Evolutionary conservation across 2,888 invertebrate species (phyloP).

Genomic region (Cotesia congregata): DNA sequence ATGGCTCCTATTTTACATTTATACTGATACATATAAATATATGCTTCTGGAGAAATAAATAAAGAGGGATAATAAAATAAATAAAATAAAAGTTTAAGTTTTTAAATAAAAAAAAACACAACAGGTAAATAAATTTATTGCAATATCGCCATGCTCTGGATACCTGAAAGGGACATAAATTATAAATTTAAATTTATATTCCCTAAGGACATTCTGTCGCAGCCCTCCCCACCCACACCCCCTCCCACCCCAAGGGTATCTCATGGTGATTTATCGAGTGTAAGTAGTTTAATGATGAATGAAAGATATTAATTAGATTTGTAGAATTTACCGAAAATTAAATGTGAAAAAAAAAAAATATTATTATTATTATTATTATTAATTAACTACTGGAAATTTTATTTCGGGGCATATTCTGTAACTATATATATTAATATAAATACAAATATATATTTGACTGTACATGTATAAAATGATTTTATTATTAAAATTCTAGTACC

Average conservation of each 20-base stretch:
- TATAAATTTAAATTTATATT: conserved; percentile 8
- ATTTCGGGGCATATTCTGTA: conserved; percentile 43
- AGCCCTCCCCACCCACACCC: conserved; percentile 9
- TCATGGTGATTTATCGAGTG: conserved; percentile 36
- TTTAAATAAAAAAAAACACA: conserved; percentile 14
- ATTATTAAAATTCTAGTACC: conserved; percentile 57
- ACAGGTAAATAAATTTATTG: conserved; percentile 35
- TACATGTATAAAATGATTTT: conserved; percentile 59
- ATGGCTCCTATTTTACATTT: conserved; percentile 65
- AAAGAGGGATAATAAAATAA: background rate
- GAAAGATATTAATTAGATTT: conserved; percentile 58
- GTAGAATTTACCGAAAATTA: conserved; percentile 59
- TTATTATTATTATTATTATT: background rate
- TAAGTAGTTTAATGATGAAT: conserved; percentile 41
- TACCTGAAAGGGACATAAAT: conserved; percentile 36
- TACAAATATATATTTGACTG: conserved; percentile 43
- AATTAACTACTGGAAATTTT: conserved; percentile 42
- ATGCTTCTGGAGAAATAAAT: background rate
- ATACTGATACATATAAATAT: conserved; percentile 49
- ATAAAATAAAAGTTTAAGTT: background rate
- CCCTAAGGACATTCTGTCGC: conserved; percentile 9
- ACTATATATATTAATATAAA: conserved; percentile 10
- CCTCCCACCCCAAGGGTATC: conserved; percentile 24
- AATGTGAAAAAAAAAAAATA: conserved; percentile 7
- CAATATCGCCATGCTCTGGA: conserved; percentile 37